Evolutionary conservation across 2,113 vertebrate species (phyloP), one percentile per base, ranked within the genome.

Genomic region (Entosphenus tridentatus): DNA sequence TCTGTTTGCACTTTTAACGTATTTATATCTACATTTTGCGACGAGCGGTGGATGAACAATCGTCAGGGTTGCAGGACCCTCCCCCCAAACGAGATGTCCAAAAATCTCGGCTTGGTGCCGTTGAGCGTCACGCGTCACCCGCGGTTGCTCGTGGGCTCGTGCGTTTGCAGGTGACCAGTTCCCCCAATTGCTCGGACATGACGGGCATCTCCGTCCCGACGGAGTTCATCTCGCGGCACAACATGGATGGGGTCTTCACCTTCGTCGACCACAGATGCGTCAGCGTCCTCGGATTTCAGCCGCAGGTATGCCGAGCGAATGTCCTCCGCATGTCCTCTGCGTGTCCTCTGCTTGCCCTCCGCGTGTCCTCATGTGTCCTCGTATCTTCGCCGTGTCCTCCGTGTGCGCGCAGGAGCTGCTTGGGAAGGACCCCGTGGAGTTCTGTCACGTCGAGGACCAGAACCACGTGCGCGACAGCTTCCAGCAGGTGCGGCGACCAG

Each of bases 191-290:
- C 68, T 80, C 81, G 2, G 87, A 85, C 76, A 77, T 87, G 69
- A 89, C 79, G 76, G 87, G 76, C 0, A 74, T 89, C 54, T 87
- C 82, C 54, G 83, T 88, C 68, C 93, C 93, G 0, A 85, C 85
- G 1, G 93, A 98, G 71, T 98, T 98, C 79, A 95, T 98, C 75
- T 96, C 93, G 56, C 78, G 93, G 1, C 93, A 98, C 77, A 95
- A 86, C 77, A 84, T 83, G 3, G 85, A 87, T 1, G 86, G 93
- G 1, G 72, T 83, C 10, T 98, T 95, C 78, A 96, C 89, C 57
- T 98, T 98, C 56, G 86, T 96, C 13, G 93, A 98, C 73, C 90
- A 95, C 72, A 87, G 93, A 17, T 95, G 87, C 10, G 72, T 88
- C 72, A 83, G 85, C 2, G 90, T 88, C 0, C 80, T 95, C 1